Conservation (phyloP, 2,797 vertebrate genomes). For the Tragelaphus eurycerus region DNA sequence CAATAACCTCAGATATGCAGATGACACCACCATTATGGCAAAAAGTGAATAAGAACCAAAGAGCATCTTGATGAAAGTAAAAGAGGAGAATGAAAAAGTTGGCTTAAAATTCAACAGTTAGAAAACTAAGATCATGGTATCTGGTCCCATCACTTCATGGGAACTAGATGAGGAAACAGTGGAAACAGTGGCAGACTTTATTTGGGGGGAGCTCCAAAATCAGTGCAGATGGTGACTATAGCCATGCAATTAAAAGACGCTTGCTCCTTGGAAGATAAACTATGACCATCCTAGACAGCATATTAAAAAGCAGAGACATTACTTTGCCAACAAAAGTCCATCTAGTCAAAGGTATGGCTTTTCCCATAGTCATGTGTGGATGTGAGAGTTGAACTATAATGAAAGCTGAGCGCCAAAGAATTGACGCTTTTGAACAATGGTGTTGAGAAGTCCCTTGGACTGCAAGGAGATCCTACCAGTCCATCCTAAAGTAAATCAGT, state of each 20-base stretch:
- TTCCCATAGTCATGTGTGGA: not conserved
- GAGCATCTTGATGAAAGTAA: not conserved
- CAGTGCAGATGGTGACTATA: not conserved
- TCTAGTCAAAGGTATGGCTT: not conserved
- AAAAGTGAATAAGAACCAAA: not conserved
- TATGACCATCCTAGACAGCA: not conserved
- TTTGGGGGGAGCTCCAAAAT: rapidly evolving
- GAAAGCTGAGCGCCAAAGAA: not conserved
- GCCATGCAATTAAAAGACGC: not conserved
- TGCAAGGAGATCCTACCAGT: not conserved
- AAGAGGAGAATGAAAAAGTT: not conserved
- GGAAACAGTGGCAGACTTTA: not conserved
- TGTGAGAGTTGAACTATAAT: not conserved
- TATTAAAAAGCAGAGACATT: not conserved
- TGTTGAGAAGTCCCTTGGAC: not conserved
- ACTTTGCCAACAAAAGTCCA: not conserved
- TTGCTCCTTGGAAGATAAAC: not conserved
- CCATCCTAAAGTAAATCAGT: not conserved
- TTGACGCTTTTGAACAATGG: not conserved
- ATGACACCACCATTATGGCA: not conserved
- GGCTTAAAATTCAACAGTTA: not conserved
- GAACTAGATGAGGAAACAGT: not conserved
- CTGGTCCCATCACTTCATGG: not conserved
- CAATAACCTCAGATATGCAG: not conserved
- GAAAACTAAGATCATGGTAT: not conserved